Evolutionary conservation across 2,888 invertebrate genomes (phyloP).

Genomic region (Schizotus pectinicornis): DNA sequence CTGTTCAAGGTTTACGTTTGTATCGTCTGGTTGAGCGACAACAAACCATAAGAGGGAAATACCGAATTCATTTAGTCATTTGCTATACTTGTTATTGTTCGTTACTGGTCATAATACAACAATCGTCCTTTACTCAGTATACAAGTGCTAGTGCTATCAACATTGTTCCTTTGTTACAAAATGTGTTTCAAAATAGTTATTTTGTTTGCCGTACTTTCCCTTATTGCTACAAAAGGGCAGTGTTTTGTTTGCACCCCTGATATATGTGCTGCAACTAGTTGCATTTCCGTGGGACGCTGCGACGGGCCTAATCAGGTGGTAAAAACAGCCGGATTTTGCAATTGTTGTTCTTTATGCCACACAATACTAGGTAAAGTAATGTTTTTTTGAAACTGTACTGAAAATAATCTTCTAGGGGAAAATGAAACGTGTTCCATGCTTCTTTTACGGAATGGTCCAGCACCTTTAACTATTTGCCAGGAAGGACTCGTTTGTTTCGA

Average conservation of each 20-base stretch:
- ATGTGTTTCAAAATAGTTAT: too few relatives aligned
- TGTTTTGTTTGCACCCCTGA: conserved; percentile 21
- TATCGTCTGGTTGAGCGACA: too few relatives aligned
- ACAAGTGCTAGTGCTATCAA: too few relatives aligned
- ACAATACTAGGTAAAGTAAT: conserved; percentile 22
- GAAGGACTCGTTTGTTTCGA: conserved; percentile 25
- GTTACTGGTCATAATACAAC: too few relatives aligned
- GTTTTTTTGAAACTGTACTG: neutral
- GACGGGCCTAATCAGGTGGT: conserved; percentile 17
- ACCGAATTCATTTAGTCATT: too few relatives aligned
- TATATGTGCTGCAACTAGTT: conserved; percentile 17
- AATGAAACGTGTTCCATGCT: conserved; percentile 18
- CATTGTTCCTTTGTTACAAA: too few relatives aligned
- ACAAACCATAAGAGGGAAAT: too few relatives aligned
- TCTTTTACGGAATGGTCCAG: conserved; percentile 11
- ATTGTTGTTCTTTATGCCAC: conserved; percentile 24
- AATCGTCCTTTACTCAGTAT: too few relatives aligned
- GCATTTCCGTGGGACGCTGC: conserved; percentile 16
- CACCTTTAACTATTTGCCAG: conserved; percentile 15
- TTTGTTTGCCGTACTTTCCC: too few relatives aligned
- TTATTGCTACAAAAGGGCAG: too few relatives aligned
- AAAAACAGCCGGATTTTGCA: conserved; percentile 26
- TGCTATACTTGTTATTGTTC: too few relatives aligned
- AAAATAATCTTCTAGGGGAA: conserved; percentile 21
- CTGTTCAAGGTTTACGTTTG: too few relatives aligned